Evolutionary conservation across 2,888 invertebrate species (phyloP).

Genomic region (Colostygia pectinataria): DNA sequence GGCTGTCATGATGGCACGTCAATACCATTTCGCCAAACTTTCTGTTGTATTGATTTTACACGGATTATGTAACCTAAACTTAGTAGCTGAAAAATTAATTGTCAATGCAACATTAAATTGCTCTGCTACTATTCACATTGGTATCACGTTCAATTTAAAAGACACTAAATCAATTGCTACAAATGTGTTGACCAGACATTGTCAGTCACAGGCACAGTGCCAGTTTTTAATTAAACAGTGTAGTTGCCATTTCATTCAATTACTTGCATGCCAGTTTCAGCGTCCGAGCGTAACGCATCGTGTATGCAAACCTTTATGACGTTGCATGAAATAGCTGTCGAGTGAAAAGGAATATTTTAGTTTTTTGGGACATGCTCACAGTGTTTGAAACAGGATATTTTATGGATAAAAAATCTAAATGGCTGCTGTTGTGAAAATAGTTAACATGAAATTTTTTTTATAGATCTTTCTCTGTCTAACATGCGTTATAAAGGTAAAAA

Average conservation of each 20-base stretch:
- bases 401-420: conserved; percentile 8
- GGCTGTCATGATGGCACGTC: too few relatives aligned
- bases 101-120: conserved; percentile 1
- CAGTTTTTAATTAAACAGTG: conserved; percentile 51
- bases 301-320: conserved; percentile 27
- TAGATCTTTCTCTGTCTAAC: neutral
- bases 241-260: conserved; percentile 51
- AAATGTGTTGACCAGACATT: conserved; percentile 32
- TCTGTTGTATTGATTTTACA: too few relatives aligned
- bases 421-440: neutral
- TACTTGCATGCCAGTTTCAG: conserved; percentile 37
- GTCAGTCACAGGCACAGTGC: conserved; percentile 31
- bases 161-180: conserved; percentile 29
- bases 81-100: neutral
- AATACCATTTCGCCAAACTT: too few relatives aligned
- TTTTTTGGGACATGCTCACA: conserved; percentile 10
- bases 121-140: conserved; percentile 7
- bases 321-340: conserved; percentile 23
- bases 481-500: neutral
- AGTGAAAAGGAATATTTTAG: conserved; percentile 24
- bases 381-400: conserved; percentile 7
- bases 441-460: neutral
- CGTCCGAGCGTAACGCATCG: conserved; percentile 23
- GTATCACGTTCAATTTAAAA: conserved; percentile 13
- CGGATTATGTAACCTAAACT: neutral